These are phyloP conservation scores for Pinctada fucata DNA, from an alignment of 2,888 invertebrate genomes.

Conservation along the genomic window DNA sequence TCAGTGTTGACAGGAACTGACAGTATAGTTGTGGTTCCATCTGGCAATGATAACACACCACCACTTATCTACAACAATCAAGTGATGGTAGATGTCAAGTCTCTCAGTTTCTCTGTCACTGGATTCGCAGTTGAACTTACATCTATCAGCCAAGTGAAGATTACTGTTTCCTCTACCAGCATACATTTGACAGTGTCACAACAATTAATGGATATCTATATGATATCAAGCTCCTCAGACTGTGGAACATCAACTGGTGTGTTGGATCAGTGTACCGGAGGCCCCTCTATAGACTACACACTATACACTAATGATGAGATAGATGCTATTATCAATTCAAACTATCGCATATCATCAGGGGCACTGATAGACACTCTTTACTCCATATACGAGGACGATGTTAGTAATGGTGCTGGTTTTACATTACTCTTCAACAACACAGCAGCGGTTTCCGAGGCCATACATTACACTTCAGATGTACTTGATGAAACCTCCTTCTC, in stretches of 20 bases:
- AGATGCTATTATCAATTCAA: constrained; percentile 27
- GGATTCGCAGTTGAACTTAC: constrained; percentile 36
- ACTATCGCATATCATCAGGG: constrained; percentile 41
- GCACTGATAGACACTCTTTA: constrained; percentile 44
- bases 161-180: constrained; percentile 36
- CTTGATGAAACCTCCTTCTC: constrained; percentile 48
- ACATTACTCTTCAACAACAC: constrained; percentile 57
- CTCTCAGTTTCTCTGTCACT: constrained; percentile 28
- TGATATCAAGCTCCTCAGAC: constrained; percentile 36
- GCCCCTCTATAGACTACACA: constrained; percentile 39
- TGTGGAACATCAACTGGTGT: constrained; percentile 51
- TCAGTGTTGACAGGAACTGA: constrained; percentile 42
- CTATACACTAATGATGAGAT: constrained; percentile 42
- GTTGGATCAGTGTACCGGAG: constrained; percentile 48
- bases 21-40: constrained; percentile 46
- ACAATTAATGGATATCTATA: constrained; percentile 46
- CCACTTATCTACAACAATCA: constrained; percentile 47
- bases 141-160: constrained; percentile 40
- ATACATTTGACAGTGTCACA: constrained; percentile 42
- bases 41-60: constrained; percentile 47
- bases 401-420: constrained; percentile 48
- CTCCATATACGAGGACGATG: constrained; percentile 27
- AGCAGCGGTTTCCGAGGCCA: constrained; percentile 45
- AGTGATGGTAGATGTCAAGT: constrained; percentile 22
- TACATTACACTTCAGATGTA: constrained; percentile 39